These are phyloP conservation scores for Motacilla tschutschensis DNA, from an alignment of 2,113 vertebrate species.

Conservation along the genomic window DNA sequence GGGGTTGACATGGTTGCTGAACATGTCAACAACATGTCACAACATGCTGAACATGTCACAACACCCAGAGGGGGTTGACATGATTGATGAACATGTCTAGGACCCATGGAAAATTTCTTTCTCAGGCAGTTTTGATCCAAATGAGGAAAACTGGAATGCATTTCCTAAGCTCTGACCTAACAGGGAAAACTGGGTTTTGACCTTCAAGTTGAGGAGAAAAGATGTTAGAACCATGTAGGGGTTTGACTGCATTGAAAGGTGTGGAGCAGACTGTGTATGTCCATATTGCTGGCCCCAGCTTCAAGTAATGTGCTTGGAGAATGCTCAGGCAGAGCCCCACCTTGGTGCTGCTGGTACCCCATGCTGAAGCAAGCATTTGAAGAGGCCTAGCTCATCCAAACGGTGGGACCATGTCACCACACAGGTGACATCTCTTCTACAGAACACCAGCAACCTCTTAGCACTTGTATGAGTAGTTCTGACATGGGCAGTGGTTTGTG, in stretches of 20 bases:
- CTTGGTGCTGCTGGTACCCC: background rate
- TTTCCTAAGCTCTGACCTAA: background rate
- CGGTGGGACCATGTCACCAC: background rate
- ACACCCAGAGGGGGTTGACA: too few species aligned
- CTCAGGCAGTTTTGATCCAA: background rate
- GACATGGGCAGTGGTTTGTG: background rate
- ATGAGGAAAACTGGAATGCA: background rate
- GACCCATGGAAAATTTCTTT: background rate
- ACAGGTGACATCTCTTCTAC: background rate
- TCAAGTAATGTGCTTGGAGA: background rate
- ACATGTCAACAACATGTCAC: background rate
- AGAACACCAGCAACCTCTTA: background rate
- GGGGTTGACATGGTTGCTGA: background rate
- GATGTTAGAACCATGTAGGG: background rate
- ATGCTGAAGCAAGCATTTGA: background rate
- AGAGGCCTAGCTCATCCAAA: background rate
- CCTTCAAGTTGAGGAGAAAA: background rate
- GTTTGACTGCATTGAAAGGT: background rate
- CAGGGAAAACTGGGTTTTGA: background rate
- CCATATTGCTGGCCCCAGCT: background rate
- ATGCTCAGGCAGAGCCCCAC: background rate
- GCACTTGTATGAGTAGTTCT: background rate
- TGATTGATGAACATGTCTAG: background rate
- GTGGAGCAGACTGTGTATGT: background rate
- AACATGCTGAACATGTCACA: too few species aligned